A percentile compares a stretch with the other conserved stretches of the same genome.
Conservation (phyloP, 1,140 invertebrate species). For the Saccostrea cuccullata region DNA sequence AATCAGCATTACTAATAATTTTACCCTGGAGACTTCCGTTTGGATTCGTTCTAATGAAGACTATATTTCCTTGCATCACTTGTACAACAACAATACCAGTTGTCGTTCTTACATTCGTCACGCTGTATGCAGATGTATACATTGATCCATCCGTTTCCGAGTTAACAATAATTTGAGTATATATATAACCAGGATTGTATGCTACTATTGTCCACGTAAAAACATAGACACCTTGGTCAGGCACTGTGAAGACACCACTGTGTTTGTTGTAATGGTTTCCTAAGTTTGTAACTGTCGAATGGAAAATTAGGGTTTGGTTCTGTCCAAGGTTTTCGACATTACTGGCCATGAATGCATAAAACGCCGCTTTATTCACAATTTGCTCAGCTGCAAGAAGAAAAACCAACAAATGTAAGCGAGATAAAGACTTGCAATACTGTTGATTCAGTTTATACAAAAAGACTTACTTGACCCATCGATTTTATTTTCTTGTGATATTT, state of each 20-base stretch:
- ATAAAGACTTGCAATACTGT: no score
- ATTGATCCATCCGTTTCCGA: neutral
- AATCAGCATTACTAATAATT: neutral
- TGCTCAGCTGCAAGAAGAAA: neutral
- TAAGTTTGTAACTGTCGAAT: neutral
- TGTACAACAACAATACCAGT: neutral
- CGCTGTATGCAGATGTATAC: neutral
- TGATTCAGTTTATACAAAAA: no score
- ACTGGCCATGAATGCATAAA: neutral
- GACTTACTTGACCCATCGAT: no score
- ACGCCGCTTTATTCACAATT: neutral
- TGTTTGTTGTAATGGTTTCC: conserved; percentile 11
- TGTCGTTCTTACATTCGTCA: neutral
- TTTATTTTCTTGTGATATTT: no score
- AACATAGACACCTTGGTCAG: neutral
- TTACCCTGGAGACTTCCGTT: neutral
- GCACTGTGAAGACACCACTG: conserved; percentile 10
- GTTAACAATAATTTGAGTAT: neutral
- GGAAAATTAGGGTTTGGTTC: neutral
- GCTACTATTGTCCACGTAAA: conserved; percentile 14
- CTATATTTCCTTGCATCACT: neutral
- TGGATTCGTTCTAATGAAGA: neutral
- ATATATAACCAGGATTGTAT: neutral
- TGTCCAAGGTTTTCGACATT: neutral
- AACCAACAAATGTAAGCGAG: no score